phyloP scores from a whole-genome alignment of 2,113 vertebrate genomes.

The Xyrauchen texanus region DNA sequence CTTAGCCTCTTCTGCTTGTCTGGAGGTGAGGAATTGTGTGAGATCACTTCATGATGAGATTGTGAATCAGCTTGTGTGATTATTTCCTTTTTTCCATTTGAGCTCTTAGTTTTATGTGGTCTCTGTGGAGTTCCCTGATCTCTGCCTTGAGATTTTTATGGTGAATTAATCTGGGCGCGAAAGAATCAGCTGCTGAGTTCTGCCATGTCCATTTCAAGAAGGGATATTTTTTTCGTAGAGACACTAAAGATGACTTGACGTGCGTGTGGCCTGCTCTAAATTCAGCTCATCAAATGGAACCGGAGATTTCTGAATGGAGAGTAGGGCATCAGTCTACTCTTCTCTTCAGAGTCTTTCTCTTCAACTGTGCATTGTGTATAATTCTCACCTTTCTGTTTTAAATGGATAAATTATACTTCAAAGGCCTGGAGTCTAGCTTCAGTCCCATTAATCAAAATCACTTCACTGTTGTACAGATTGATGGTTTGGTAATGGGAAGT shows the following conservation, averaged over 20 bases:
- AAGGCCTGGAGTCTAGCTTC: no score
- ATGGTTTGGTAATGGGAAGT: no score
- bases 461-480: no score
- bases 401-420: no score
- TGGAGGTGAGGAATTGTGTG: not conserved
- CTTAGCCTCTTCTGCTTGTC: not conserved
- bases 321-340: not conserved
- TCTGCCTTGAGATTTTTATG: not conserved
- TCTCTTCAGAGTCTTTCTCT: not conserved
- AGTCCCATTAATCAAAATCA: no score
- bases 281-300: not conserved
- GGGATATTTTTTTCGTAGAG: not conserved
- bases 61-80: not conserved
- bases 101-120: not conserved
- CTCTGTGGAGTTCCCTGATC: not conserved
- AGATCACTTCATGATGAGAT: not conserved
- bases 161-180: not conserved
- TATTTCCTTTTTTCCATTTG: not conserved
- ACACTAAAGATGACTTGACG: not conserved
- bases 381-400: no score
- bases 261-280: not conserved
- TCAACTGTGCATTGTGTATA: no score
- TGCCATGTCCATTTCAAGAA: not conserved
- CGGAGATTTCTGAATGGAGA: not conserved
- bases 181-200: not conserved